A percentile compares a stretch with the other conserved stretches of the same genome.
phyloP scores from a whole-genome alignment of 1,140 invertebrate species.

The Eumaeus atala region DNA sequence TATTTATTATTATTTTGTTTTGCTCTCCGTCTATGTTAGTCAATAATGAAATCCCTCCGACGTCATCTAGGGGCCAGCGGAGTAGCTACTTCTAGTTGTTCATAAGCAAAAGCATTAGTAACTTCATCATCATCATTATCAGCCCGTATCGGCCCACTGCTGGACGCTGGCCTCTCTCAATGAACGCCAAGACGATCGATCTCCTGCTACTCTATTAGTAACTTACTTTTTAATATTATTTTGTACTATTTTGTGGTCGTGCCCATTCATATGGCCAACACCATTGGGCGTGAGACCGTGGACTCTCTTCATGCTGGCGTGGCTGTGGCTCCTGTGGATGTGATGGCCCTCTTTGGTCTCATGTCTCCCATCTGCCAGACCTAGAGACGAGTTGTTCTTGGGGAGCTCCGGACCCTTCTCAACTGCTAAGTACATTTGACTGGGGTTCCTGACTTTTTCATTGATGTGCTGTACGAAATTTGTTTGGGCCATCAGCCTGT shows the following conservation, averaged over 20 bases:
- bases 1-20: too few relatives aligned
- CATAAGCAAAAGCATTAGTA: too few relatives aligned
- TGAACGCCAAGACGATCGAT: too few relatives aligned
- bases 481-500: constrained; percentile 64
- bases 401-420: constrained; percentile 44
- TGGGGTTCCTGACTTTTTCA: constrained; percentile 51
- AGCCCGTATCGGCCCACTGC: too few relatives aligned
- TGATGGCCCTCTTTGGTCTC: constrained; percentile 36
- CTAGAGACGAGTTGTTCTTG: constrained; percentile 35
- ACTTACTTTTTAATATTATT: constrained; percentile 57
- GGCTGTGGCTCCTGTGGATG: constrained; percentile 61
- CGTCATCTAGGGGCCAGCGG: too few relatives aligned
- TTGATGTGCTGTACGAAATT: constrained; percentile 65
- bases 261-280: constrained; percentile 43
- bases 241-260: constrained; percentile 43
- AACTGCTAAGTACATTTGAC: constrained; percentile 52
- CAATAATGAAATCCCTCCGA: too few relatives aligned
- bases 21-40: too few relatives aligned
- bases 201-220: too few relatives aligned
- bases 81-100: too few relatives aligned
- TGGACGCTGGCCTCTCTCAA: too few relatives aligned
- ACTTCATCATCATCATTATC: too few relatives aligned
- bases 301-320: constrained; percentile 57
- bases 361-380: constrained; percentile 25
- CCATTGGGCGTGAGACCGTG: constrained; percentile 56